Conservation (phyloP, 2,888 invertebrate species). For the Campoplex capitator region DNA sequence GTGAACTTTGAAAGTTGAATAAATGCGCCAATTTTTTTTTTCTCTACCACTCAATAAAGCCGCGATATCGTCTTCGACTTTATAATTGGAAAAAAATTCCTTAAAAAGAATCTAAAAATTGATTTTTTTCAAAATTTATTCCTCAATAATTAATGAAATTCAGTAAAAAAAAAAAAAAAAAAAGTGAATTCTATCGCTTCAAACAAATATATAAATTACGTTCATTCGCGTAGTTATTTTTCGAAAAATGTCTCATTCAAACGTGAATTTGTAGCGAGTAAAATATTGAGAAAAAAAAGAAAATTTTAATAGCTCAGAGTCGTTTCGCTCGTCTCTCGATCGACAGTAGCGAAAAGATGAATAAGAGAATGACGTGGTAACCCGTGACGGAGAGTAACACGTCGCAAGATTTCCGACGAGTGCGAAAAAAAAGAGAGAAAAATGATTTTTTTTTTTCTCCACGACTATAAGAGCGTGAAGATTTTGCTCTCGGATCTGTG, state of each 20-base stretch:
- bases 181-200: background rate
- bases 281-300: background rate
- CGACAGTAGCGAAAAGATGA: slow-evolving; percentile 24
- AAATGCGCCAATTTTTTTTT: background rate
- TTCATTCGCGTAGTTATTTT: background rate
- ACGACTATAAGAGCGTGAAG: slow-evolving; percentile 44
- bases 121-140: background rate
- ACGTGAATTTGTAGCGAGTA: background rate
- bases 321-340: slow-evolving; percentile 9
- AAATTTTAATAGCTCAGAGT: slow-evolving; percentile 2
- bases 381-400: slow-evolving; percentile 31
- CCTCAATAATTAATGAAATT: background rate
- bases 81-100: no score
- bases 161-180: background rate
- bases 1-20: background rate
- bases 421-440: slow-evolving; percentile 27
- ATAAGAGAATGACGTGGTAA: slow-evolving; percentile 11
- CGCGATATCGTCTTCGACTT: no score
- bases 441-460: background rate
- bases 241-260: background rate
- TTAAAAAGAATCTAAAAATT: background rate
- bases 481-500: slow-evolving; percentile 69
- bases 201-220: background rate
- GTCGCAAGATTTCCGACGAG: slow-evolving; percentile 9
- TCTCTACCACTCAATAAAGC: background rate